Conservation (phyloP, 2,113 vertebrate genomes). For the Sylvicapra grimmia region DNA sequence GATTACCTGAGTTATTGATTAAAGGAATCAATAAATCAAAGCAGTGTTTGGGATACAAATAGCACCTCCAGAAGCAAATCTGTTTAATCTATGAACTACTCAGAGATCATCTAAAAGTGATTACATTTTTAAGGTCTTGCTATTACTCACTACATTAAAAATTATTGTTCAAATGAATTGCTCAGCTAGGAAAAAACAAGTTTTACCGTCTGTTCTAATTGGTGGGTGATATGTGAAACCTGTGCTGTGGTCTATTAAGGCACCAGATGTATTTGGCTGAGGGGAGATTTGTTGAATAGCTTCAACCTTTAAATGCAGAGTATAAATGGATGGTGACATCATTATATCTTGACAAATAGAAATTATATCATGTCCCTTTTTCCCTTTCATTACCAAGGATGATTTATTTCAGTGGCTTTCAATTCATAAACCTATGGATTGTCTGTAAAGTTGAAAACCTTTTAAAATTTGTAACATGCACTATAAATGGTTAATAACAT, state of each 20-base stretch:
- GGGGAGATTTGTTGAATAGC: constrained; percentile 79
- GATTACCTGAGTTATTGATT: not conserved
- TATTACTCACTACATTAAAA: constrained; percentile 65
- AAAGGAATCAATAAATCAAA: not conserved
- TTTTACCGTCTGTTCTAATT: constrained; percentile 75
- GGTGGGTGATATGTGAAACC: constrained; percentile 76
- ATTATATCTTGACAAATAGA: constrained; percentile 82
- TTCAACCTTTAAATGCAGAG: constrained; percentile 81
- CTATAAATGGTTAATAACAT: constrained; percentile 50
- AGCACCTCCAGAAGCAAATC: not conserved
- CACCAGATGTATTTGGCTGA: constrained; percentile 75
- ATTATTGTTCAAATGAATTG: constrained; percentile 71
- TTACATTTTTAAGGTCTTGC: not conserved
- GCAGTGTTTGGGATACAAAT: not conserved
- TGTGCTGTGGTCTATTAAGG: constrained; percentile 74
- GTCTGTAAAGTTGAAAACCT: constrained; percentile 72
- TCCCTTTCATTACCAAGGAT: constrained; percentile 76
- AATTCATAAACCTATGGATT: constrained; percentile 76
- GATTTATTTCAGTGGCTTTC: constrained; percentile 78
- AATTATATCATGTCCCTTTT: constrained; percentile 74
- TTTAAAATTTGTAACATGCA: constrained; percentile 67
- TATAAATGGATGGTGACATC: constrained; percentile 84
- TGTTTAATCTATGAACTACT: constrained; percentile 6
- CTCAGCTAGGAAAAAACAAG: constrained; percentile 71
- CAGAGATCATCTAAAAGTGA: constrained; percentile 37